Base-by-base conservation (phyloP, 2,797 vertebrate genomes). In the Sebastes trivittatus region DNA sequence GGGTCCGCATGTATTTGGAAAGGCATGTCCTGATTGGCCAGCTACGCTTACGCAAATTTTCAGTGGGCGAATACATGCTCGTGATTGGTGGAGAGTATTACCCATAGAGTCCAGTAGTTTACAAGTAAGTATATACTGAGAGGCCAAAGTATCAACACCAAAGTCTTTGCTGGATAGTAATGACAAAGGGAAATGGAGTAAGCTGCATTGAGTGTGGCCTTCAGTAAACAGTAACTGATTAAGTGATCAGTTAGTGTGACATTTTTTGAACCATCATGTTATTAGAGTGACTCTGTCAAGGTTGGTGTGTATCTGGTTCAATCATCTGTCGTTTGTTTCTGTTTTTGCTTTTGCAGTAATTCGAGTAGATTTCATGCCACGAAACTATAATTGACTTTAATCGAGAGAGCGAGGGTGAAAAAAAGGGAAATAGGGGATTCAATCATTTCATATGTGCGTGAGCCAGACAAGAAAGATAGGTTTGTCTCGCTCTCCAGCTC, bases 351-450 rank as follows among this genome's bases (percentile, higher is more conserved):
- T 80, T 65, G 29, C 42, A 59, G 60, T 29, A 20, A 42, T 58
- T 68, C 1, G 6, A 63, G 23, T 42, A 22, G 11, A 22, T 75
- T 69, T 65, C 27, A 59, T 72, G 71, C 42, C 0, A 1, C 18
- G 25, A 55, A 42, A 23, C 34, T 49, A 22, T 72, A 72, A 68
- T 42, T 71, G 23, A 74, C 60, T 78, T 77, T 66, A 68, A 82
- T 46, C 27, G 29, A 60, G 52, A 68, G 27, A 64, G 14, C 30
- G n/a, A 34, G 42, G 49, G 46, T 22, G 29, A 55, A 7, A 9
- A 54, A 58, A 58, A 58, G 14, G 25, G 32, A 65, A 67, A 67
- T 13, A 11, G 11, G 3, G 23, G n/a, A 62, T 38, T 52, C 25
- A 62, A 66, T 74, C 3, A 42, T 52, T 62, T 38, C 13, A 38